Percentiles rank a stretch among this genome's conserved stretches.
Evolutionary conservation across 2,113 vertebrate species (phyloP).

Genomic region (Phainopepla nitens): DNA sequence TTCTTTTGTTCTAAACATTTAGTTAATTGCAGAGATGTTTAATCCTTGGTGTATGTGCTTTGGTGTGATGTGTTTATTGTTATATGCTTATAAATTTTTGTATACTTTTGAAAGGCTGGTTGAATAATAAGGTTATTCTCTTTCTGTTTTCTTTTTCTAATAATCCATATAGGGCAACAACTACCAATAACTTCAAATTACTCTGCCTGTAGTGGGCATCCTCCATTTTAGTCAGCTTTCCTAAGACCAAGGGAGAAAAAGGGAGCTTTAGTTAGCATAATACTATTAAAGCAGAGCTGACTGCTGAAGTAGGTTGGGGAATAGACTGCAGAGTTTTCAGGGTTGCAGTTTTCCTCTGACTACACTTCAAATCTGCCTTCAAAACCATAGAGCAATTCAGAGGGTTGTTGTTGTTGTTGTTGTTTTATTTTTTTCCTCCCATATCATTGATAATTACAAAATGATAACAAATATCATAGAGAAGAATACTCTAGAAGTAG

Average conservation of each 20-base stretch:
- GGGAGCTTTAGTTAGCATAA: not conserved
- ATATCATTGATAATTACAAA: not conserved
- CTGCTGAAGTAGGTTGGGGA: not conserved
- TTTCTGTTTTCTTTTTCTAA: not conserved
- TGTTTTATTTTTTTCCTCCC: not conserved
- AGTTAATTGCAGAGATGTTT: not conserved
- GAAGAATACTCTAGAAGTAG: not conserved
- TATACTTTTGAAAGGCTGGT: not conserved
- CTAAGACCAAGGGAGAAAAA: not conserved
- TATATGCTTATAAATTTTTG: not conserved
- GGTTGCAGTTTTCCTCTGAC: not conserved
- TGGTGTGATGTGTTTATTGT: not conserved
- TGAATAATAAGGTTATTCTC: not conserved
- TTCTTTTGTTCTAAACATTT: not conserved
- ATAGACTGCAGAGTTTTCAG: not conserved
- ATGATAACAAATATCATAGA: not conserved
- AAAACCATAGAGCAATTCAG: not conserved
- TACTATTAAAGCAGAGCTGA: not conserved
- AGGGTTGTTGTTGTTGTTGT: not conserved
- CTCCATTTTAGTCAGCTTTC: not conserved
- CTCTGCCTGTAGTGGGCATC: not conserved
- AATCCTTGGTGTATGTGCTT: not conserved
- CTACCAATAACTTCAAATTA: not conserved
- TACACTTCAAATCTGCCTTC: not conserved
- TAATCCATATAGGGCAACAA: not conserved